Evolutionary conservation across 2,888 invertebrate genomes (phyloP).

Genomic region (Sceliomorpha sp.): DNA sequence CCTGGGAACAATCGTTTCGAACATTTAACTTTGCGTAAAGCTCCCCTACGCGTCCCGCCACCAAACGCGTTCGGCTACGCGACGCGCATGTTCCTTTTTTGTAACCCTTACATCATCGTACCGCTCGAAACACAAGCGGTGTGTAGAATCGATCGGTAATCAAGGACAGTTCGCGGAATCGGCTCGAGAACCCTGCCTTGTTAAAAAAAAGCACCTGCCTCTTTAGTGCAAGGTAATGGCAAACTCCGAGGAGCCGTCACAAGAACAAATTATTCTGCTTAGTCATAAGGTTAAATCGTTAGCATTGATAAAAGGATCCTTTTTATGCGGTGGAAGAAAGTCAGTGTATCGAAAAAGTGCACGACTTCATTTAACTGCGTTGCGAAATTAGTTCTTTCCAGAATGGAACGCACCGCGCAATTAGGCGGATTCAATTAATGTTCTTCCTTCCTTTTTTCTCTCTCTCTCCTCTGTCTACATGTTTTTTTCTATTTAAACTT

Average conservation of each 20-base stretch:
- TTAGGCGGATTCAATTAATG: no score
- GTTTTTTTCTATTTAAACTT: constrained; percentile 28
- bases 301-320: constrained; percentile 37
- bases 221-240: constrained; percentile 20
- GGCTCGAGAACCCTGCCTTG: constrained; percentile 6
- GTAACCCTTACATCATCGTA: constrained; percentile 29
- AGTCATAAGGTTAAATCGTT: constrained; percentile 48
- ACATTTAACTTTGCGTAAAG: constrained; percentile 69
- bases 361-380: constrained; percentile 20
- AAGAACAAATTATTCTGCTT: constrained; percentile 41
- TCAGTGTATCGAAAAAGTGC: constrained; percentile 11
- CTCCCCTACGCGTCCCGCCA: constrained; percentile 20
- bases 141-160: constrained; percentile 49
- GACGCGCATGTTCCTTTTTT: constrained; percentile 37
- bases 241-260: constrained; percentile 27
- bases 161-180: constrained; percentile 50
- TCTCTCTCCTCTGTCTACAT: constrained; percentile 25
- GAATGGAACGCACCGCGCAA: no score
- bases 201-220: constrained; percentile 53
- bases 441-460: constrained; percentile 34
- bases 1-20: constrained; percentile 57
- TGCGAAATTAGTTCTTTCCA: not conserved
- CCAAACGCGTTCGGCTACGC: constrained; percentile 36
- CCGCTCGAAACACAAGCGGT: constrained; percentile 9
- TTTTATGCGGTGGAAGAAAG: constrained; percentile 36